Evolutionary conservation across 1,140 invertebrate species (phyloP).

Genomic region (Chelonus insularis): DNA sequence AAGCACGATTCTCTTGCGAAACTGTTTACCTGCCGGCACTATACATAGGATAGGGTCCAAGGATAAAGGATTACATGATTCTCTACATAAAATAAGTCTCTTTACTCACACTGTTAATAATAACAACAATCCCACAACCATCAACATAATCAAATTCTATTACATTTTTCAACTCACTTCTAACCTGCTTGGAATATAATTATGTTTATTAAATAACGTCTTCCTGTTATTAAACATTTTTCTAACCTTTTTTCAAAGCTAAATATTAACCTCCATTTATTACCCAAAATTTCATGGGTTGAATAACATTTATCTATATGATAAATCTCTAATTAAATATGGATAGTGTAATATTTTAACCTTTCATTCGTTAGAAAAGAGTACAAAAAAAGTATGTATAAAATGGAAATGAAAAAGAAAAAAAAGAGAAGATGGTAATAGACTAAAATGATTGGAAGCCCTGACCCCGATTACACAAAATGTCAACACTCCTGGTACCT

Average conservation of each 20-base stretch:
- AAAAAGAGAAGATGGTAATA: conserved; percentile 31
- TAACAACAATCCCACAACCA: too few relatives aligned
- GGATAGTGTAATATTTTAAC: not conserved
- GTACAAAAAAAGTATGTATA: not conserved
- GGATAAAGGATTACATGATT: conserved; percentile 51
- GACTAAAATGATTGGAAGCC: conserved; percentile 37
- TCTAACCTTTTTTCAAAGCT: too few relatives aligned
- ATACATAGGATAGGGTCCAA: conserved; percentile 46
- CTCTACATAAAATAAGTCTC: conserved; percentile 21
- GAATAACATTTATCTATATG: not conserved
- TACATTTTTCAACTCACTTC: too few relatives aligned
- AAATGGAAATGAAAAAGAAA: conserved; percentile 38
- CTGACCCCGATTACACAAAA: conserved; percentile 59
- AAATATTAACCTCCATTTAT: not conserved
- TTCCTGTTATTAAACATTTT: not conserved
- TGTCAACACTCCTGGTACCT: conserved; percentile 52
- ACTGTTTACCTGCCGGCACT: conserved; percentile 47
- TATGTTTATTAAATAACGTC: too few relatives aligned
- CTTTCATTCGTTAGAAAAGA: not conserved
- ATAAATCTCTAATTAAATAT: not conserved
- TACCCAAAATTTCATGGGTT: too few relatives aligned
- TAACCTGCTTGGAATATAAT: too few relatives aligned
- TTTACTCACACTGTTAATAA: not conserved
- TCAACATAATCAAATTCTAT: not conserved
- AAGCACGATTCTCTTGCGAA: conserved; percentile 50